A percentile compares a stretch with the other conserved stretches of the same genome.
Evolutionary conservation across 2,888 invertebrate genomes (phyloP).

Genomic region (Meliscaeva auricollis): DNA sequence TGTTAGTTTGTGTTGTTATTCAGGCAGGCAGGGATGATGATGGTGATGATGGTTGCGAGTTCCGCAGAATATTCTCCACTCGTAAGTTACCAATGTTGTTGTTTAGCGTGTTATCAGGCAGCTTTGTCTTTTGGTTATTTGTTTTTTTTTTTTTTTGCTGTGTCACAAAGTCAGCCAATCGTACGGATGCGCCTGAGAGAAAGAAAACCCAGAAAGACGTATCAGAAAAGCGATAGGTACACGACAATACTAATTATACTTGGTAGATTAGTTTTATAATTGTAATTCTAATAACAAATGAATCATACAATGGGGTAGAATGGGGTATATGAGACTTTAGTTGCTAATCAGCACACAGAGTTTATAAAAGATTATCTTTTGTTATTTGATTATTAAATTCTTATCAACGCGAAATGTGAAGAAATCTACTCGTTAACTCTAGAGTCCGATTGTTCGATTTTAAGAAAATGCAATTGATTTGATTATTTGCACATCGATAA

Average conservation of each 20-base stretch:
- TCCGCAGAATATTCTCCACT: slow-evolving; percentile 26
- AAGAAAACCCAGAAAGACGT: slow-evolving; percentile 27
- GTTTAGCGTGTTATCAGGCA: slow-evolving; percentile 43
- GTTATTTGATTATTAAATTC: slow-evolving; percentile 31
- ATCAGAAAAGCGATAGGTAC: slow-evolving; percentile 20
- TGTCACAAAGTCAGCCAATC: slow-evolving; percentile 54
- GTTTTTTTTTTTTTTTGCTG: slow-evolving; percentile 6
- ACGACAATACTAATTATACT: slow-evolving; percentile 4
- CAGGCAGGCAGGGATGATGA: background rate
- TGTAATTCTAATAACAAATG: slow-evolving; percentile 57
- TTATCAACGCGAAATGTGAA: slow-evolving; percentile 39
- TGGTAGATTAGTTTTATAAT: background rate
- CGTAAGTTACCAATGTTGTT: slow-evolving; percentile 4
- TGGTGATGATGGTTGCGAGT: background rate
- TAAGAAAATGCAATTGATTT: background rate
- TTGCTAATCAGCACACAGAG: slow-evolving; percentile 61
- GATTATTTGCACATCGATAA: too few species aligned
- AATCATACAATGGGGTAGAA: slow-evolving; percentile 37
- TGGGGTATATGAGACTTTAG: background rate
- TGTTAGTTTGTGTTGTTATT: slow-evolving; percentile 10
- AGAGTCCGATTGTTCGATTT: background rate
- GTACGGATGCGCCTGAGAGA: slow-evolving; percentile 36
- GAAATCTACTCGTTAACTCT: too few species aligned
- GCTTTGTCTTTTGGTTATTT: slow-evolving; percentile 47
- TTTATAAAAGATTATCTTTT: slow-evolving; percentile 44